These are phyloP conservation scores for Onychorhynchus coronatus DNA, from an alignment of 2,113 vertebrate genomes.

Conservation along the genomic window DNA sequence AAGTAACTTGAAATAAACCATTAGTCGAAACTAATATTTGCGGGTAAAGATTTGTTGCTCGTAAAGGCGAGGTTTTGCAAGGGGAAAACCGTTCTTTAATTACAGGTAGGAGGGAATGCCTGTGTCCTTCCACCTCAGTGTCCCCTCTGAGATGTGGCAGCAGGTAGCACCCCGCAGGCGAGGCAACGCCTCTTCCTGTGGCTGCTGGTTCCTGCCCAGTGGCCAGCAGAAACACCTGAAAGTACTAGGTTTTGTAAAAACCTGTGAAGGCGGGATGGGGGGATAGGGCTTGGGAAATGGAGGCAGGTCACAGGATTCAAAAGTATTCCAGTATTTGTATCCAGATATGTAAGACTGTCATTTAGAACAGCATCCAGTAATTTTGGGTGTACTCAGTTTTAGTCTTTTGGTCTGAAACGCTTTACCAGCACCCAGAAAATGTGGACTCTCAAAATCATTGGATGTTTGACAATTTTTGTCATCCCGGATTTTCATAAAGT, in stretches of 20 bases:
- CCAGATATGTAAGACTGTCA: background rate
- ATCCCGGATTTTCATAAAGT: background rate
- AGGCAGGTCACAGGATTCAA: background rate
- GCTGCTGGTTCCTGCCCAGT: background rate
- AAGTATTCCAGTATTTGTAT: background rate
- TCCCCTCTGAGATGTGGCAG: rapidly evolving
- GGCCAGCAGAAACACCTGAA: background rate
- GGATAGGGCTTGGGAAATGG: background rate
- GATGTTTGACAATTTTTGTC: background rate
- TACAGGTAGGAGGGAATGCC: background rate
- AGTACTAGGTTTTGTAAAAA: background rate
- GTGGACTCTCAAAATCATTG: rapidly evolving
- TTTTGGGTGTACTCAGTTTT: background rate
- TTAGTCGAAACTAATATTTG: background rate
- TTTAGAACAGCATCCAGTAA: background rate
- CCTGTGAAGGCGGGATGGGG: background rate
- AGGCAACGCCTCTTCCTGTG: rapidly evolving
- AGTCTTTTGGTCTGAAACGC: background rate
- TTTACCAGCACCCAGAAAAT: background rate
- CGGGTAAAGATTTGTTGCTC: background rate
- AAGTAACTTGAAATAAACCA: background rate
- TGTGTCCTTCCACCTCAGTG: background rate
- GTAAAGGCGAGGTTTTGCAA: background rate
- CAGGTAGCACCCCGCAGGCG: background rate
- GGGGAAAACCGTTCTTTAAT: background rate